Evolutionary conservation across 2,113 vertebrate species (phyloP).

Genomic region (Eulacestoma nigropectus): DNA sequence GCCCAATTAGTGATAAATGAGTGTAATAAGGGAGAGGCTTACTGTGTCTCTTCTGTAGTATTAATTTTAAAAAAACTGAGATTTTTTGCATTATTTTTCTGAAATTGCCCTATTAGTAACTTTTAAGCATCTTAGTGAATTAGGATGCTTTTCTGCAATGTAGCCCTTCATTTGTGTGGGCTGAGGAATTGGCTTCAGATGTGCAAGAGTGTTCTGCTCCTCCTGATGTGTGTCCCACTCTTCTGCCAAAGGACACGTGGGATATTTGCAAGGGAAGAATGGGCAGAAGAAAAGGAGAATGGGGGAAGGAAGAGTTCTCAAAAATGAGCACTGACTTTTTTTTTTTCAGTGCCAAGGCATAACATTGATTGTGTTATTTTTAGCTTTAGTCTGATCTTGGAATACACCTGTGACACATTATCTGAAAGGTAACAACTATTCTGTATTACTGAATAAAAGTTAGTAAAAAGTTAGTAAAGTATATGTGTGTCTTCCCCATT

Average conservation of each 20-base stretch:
- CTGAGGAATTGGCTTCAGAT: neutral
- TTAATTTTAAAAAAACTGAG: neutral
- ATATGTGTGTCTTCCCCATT: neutral
- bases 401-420: neutral
- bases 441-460: neutral
- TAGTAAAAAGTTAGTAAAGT: neutral
- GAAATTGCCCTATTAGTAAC: neutral
- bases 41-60: neutral
- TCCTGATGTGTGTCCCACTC: fast-evolving
- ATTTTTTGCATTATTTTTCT: neutral
- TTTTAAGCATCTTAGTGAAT: neutral
- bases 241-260: neutral
- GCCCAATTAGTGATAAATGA: neutral
- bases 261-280: neutral
- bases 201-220: neutral
- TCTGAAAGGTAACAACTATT: neutral
- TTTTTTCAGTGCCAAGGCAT: neutral
- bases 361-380: neutral
- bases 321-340: neutral
- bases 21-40: neutral
- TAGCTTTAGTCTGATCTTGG: neutral
- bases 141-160: neutral
- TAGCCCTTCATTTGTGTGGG: neutral
- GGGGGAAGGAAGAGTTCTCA: neutral
- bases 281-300: neutral